A percentile compares a stretch with the other conserved stretches of the same genome.
Conservation (phyloP, 2,113 vertebrate genomes). For the Cnemophilus loriae region DNA sequence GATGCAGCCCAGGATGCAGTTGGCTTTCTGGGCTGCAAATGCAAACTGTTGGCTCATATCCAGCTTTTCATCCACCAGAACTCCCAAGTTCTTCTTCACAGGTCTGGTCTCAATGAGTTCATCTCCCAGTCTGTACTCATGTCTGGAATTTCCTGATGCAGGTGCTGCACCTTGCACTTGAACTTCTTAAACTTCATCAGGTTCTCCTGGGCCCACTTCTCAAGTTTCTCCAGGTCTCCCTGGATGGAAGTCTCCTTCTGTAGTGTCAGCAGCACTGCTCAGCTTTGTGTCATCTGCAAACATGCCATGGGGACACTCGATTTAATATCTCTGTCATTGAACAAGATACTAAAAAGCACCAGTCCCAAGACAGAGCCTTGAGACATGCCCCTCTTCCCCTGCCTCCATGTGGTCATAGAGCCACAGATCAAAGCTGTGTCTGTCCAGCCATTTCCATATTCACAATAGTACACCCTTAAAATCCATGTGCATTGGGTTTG, state of each 20-base stretch:
- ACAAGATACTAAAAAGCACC: not conserved
- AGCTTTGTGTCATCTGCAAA: not conserved
- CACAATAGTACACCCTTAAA: not conserved
- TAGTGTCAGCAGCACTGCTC: not conserved
- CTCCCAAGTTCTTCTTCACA: not conserved
- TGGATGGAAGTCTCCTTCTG: not conserved
- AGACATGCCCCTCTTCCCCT: not conserved
- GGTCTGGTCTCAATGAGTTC: not conserved
- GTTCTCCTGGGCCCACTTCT: not conserved
- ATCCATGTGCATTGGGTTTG: not conserved
- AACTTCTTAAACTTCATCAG: not conserved
- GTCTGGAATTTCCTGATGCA: not conserved
- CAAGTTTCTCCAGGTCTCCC: not conserved
- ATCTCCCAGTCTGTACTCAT: not conserved
- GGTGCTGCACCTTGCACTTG: not conserved
- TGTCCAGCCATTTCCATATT: not conserved
- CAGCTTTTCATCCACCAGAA: not conserved
- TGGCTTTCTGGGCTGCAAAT: not conserved
- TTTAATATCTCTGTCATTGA: not conserved
- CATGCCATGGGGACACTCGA: fast-evolving
- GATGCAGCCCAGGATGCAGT: not conserved
- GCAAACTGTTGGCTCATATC: not conserved
- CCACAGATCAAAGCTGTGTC: not conserved
- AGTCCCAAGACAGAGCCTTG: not conserved
- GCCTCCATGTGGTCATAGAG: not conserved